These are phyloP conservation scores for Callimorpha dominula DNA, from an alignment of 2,888 invertebrate species.

Conservation along the genomic window DNA sequence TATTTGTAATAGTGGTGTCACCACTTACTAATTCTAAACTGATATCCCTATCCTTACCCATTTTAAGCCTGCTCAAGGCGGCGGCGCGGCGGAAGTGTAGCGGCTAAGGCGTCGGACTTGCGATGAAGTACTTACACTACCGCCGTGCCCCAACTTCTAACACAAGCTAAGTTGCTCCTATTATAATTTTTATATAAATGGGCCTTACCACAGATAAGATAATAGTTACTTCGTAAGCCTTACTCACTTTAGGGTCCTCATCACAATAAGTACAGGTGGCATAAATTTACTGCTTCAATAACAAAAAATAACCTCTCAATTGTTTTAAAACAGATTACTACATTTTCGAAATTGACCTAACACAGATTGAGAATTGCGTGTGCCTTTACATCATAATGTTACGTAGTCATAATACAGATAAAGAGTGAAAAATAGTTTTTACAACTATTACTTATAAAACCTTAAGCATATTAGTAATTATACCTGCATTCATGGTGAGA, in stretches of 20 bases:
- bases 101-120: not conserved
- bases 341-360: not conserved
- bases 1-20: not conserved
- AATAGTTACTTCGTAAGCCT: too few species aligned
- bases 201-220: too few species aligned
- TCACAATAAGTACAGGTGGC: not conserved
- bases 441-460: not conserved
- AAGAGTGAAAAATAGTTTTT: not conserved
- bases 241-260: too few species aligned
- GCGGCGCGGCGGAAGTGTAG: not conserved
- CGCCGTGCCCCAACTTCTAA: too few species aligned
- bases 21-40: too few species aligned
- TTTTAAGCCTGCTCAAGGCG: not conserved
- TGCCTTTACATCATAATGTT: constrained; percentile 5
- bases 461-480: not conserved
- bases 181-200: too few species aligned
- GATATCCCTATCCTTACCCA: too few species aligned
- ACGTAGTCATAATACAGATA: constrained; percentile 3
- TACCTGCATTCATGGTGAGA: not conserved
- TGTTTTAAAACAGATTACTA: not conserved
- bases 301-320: not conserved
- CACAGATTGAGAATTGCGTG: not conserved
- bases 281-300: not conserved
- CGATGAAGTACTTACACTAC: too few species aligned
- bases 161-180: too few species aligned